A percentile compares a stretch with the other conserved stretches of the same genome.
Conservation (phyloP, 1,140 invertebrate species). For the Cyphomyrmex costatus region DNA sequence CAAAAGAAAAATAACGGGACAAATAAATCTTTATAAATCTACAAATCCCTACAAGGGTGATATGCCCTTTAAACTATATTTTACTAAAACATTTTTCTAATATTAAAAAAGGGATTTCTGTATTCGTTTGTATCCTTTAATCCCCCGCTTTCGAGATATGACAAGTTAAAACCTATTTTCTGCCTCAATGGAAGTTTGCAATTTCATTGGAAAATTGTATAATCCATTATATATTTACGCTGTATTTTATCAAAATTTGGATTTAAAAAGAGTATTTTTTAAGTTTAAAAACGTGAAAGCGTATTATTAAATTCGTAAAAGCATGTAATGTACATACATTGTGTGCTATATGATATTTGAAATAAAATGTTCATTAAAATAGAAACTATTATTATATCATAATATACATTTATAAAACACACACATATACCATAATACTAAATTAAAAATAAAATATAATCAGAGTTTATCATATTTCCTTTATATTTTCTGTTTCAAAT, state of each 20-base stretch:
- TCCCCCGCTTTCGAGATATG: conserved; percentile 7
- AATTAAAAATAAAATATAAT: conserved; percentile 8
- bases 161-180: conserved; percentile 58
- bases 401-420: not conserved
- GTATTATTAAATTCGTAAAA: conserved; percentile 13
- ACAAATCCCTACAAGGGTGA: conserved; percentile 32
- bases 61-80: conserved; percentile 35
- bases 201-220: conserved; percentile 44
- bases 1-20: conserved; percentile 10
- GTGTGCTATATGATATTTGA: conserved; percentile 1
- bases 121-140: conserved; percentile 54
- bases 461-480: not conserved
- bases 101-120: conserved; percentile 44
- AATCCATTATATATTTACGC: conserved; percentile 35
- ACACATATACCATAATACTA: not conserved
- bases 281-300: not conserved
- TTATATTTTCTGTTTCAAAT: not conserved
- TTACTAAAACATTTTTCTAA: conserved; percentile 39
- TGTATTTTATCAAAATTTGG: conserved; percentile 18
- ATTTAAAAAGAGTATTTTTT: not conserved
- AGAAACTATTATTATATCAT: not conserved
- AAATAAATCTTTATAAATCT: conserved; percentile 42
- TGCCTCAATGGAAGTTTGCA: conserved; percentile 19
- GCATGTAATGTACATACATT: not conserved
- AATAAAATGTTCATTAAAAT: conserved; percentile 20